Evolutionary conservation across 1,140 invertebrate genomes (phyloP).

Genomic region (Dryas iulia): DNA sequence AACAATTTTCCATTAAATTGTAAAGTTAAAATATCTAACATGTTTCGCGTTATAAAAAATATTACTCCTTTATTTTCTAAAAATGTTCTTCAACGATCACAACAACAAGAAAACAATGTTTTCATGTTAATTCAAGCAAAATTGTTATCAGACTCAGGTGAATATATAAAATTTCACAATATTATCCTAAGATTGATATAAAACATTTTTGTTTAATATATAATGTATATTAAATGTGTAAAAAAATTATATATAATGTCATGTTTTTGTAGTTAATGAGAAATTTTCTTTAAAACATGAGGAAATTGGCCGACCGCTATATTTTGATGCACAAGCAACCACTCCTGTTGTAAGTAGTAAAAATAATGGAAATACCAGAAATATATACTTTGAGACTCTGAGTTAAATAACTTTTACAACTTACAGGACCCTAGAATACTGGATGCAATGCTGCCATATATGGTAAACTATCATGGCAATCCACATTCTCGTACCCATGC

Average conservation of each 20-base stretch:
- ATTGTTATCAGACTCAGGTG: constrained; percentile 53
- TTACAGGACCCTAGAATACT: constrained; percentile 95
- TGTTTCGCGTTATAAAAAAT: constrained; percentile 65
- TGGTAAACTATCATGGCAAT: constrained; percentile 96
- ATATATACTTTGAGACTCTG: neutral
- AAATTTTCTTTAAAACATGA: constrained; percentile 81
- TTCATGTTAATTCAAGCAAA: constrained; percentile 46
- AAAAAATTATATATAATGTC: neutral
- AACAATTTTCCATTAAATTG: neutral
- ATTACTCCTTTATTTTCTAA: constrained; percentile 47
- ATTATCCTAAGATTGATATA: neutral
- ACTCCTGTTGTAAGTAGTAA: constrained; percentile 91
- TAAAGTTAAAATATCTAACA: constrained; percentile 13
- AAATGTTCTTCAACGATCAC: constrained; percentile 37
- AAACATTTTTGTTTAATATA: neutral
- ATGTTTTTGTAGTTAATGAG: constrained; percentile 48
- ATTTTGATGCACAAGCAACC: constrained; percentile 98
- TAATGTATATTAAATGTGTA: neutral
- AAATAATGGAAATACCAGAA: neutral
- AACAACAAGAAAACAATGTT: constrained; percentile 43
- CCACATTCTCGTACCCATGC: constrained; percentile 99
- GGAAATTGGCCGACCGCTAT: constrained; percentile 89
- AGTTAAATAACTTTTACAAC: neutral
- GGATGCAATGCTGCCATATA: constrained; percentile 98
- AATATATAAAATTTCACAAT: constrained; percentile 32